Evolutionary conservation across 2,113 vertebrate genomes (phyloP), one percentile per base, ranked within the genome.

Genomic region (Ia io): DNA sequence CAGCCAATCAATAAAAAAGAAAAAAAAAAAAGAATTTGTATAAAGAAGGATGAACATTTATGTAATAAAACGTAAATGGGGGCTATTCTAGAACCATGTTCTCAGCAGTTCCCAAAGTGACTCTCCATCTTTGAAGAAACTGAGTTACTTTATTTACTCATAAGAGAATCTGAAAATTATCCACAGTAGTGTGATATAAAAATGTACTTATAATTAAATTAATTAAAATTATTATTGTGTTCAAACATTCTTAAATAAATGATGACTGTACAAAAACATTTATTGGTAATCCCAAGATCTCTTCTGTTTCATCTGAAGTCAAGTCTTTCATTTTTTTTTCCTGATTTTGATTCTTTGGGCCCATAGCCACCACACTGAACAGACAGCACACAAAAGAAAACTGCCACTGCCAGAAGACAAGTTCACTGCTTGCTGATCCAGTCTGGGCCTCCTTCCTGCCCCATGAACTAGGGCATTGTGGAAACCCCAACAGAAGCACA

Each of bases 131-230:
- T 82, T 85, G 23, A 88, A 91, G 17, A 16, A 78, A 78, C 13
- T 67, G 37, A 83, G 79, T 65, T n/a, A 65, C 37, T 53, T 89
- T 84, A 87, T 44, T 83, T 84, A 78, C n/a, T 93, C 79, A 71
- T 69, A 28, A 80, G 35, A 70, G 5, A 63, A 92, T 56, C 37
- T 96, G 44, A 77, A 91, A 92, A 86, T 53, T 28, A 65, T 74
- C 59, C 11, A 47, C n/a, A 76, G n/a, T 67, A 5, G 73, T 79
- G 1, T 37, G 13, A 89, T 35, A 35, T 47, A 47, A 44, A 73
- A 76, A 74, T 32, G 7, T 30, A 61, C 35, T 93, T 49, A 13
- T 9, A 91, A 93, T 90, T 86, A 91, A 93, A 49, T 73, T 89
- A 91, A 84, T 79, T 71, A 78, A 92, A 84, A 84, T 7, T 17